These are phyloP conservation scores for Clupea harengus DNA, from an alignment of 2,113 vertebrate genomes.

Conservation along the genomic window DNA sequence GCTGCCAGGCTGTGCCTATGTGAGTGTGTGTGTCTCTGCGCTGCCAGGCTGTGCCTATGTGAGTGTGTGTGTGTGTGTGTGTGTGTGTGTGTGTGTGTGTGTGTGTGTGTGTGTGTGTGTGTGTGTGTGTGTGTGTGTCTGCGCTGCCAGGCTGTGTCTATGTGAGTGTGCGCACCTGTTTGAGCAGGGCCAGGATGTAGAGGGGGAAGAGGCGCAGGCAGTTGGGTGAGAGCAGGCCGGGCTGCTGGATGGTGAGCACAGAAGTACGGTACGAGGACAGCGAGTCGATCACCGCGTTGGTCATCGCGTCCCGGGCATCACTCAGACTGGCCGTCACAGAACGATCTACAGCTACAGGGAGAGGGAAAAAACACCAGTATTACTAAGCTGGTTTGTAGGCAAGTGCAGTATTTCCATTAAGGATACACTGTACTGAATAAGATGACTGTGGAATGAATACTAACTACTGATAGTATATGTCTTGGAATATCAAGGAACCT, in stretches of 20 bases:
- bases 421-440: background rate
- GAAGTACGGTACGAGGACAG: slow-evolving; percentile 81
- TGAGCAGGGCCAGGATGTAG: slow-evolving; percentile 86
- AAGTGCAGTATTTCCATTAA: background rate
- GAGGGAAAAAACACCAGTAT: background rate
- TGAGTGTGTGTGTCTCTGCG: background rate
- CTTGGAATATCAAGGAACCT: background rate
- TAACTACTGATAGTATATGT: background rate
- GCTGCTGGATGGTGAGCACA: slow-evolving; percentile 85
- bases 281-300: slow-evolving; percentile 90
- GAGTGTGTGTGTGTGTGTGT: no score
- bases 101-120: no score
- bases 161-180: slow-evolving; percentile 76
- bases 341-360: slow-evolving; percentile 84
- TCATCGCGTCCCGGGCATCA: slow-evolving; percentile 90
- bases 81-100: no score
- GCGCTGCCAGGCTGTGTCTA: background rate
- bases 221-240: slow-evolving; percentile 83
- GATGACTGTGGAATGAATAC: background rate
- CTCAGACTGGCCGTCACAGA: slow-evolving; percentile 85
- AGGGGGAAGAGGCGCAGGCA: slow-evolving; percentile 89
- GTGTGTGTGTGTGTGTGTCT: background rate
- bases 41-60: no score
- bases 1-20: no score
- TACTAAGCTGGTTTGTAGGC: background rate